A percentile compares a stretch with the other conserved stretches of the same genome.
Evolutionary conservation across 1,140 invertebrate genomes (phyloP).

Genomic region (Charaxes varanes): DNA sequence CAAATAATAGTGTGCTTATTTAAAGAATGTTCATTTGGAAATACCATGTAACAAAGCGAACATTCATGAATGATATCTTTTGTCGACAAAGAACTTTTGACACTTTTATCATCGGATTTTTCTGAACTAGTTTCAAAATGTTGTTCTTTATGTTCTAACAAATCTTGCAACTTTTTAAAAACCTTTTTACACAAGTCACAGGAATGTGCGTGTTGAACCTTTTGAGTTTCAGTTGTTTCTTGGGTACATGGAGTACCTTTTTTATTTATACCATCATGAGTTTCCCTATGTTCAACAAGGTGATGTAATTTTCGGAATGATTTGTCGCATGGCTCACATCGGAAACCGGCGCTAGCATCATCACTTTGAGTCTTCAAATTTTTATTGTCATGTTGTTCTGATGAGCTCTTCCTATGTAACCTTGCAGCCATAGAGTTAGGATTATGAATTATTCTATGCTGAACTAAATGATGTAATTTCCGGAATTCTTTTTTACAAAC

Average conservation of each 20-base stretch:
- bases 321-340: conserved; percentile 71
- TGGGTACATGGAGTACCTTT: conserved; percentile 26
- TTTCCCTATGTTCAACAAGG: conserved; percentile 68
- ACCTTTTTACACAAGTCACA: conserved; percentile 70
- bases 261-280: conserved; percentile 60
- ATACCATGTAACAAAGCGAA: conserved; percentile 71
- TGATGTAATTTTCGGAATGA: conserved; percentile 71
- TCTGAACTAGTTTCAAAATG: conserved; percentile 63
- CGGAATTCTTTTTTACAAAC: conserved; percentile 68
- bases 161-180: conserved; percentile 64
- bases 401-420: conserved; percentile 44
- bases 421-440: conserved; percentile 26
- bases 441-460: conserved; percentile 64
- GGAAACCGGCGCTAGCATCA: conserved; percentile 63
- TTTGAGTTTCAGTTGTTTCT: conserved; percentile 15
- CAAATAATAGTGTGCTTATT: conserved; percentile 65
- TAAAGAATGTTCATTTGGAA: conserved; percentile 69
- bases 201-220: conserved; percentile 29
- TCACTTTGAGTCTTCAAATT: conserved; percentile 30
- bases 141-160: conserved; percentile 68
- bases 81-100: conserved; percentile 57
- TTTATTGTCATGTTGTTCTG: conserved; percentile 44
- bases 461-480: conserved; percentile 67
- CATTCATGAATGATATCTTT: conserved; percentile 73
- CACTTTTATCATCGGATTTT: conserved; percentile 62